Evolutionary conservation across 2,797 vertebrate species (phyloP).

Genomic region (Okamejei kenojei): DNA sequence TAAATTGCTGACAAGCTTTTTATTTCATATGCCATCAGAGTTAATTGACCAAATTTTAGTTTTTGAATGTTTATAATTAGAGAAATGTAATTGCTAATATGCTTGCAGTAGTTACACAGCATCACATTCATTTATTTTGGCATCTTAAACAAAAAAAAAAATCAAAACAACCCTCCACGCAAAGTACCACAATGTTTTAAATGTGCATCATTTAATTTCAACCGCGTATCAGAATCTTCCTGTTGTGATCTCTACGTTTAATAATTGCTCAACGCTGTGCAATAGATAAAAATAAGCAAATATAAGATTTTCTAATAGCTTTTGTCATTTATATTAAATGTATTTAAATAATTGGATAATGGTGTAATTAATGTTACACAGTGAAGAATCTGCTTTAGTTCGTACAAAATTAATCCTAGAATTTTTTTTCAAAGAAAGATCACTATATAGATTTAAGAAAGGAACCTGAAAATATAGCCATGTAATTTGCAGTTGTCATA

Average conservation of each 20-base stretch:
- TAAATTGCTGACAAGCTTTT: constrained; percentile 38
- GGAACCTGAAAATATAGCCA: neutral
- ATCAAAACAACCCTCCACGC: constrained; percentile 3
- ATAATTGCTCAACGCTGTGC: constrained; percentile 30
- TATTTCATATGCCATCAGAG: constrained; percentile 25
- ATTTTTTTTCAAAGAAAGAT: neutral
- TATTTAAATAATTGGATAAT: constrained; percentile 6
- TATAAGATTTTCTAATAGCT: constrained; percentile 17
- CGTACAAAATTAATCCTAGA: neutral
- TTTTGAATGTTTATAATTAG: constrained; percentile 35
- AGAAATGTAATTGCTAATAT: constrained; percentile 38
- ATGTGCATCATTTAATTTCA: constrained; percentile 22
- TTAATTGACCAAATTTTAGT: constrained; percentile 26
- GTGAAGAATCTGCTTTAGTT: neutral
- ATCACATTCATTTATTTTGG: constrained; percentile 35
- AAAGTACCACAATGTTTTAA: constrained; percentile 16
- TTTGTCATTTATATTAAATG: neutral
- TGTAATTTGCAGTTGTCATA: neutral
- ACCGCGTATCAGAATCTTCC: constrained; percentile 24
- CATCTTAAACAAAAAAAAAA: constrained; percentile 30
- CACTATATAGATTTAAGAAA: neutral
- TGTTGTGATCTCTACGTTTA: neutral
- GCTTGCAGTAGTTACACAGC: constrained; percentile 32
- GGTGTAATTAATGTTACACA: neutral
- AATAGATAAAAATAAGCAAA: constrained; percentile 19